Conservation (phyloP, 2,797 vertebrate species). For the Premnoplex brunnescens region DNA sequence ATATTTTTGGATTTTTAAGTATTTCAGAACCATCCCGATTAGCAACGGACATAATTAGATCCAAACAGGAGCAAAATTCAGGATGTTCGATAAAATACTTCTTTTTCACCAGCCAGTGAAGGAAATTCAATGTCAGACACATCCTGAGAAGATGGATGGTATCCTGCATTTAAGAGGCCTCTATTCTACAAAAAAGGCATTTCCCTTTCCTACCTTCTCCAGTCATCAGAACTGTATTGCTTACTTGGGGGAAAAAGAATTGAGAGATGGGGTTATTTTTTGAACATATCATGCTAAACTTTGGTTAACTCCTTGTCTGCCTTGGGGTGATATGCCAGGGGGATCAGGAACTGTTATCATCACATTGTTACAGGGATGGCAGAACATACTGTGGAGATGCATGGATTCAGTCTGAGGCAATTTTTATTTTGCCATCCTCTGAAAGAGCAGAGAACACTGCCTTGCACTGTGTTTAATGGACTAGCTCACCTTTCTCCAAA, state of each 20-base stretch:
- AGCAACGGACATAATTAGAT: background rate
- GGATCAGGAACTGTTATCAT: background rate
- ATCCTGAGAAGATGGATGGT: constrained; percentile 45
- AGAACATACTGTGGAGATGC: background rate
- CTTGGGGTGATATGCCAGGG: background rate
- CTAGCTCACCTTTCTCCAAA: background rate
- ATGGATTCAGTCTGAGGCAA: background rate
- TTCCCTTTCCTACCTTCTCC: constrained; percentile 35
- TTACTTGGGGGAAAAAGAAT: background rate
- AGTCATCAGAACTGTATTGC: background rate
- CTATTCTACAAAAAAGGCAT: background rate
- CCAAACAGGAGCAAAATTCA: background rate
- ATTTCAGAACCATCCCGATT: background rate
- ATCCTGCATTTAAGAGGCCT: constrained; percentile 29
- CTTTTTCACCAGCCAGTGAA: constrained; percentile 14
- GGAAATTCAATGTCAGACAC: constrained; percentile 43
- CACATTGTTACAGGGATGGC: background rate
- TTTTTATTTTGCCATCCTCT: background rate
- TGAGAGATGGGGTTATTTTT: background rate
- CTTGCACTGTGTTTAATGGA: background rate
- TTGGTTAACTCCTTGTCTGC: constrained; percentile 1
- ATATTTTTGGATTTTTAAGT: background rate
- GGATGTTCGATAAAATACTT: constrained; percentile 12
- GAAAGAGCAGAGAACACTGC: background rate
- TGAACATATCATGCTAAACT: background rate